Percentiles rank a stretch among this genome's conserved stretches.
Conservation (phyloP, 2,888 invertebrate genomes). For the Muschampia plurimacula region DNA sequence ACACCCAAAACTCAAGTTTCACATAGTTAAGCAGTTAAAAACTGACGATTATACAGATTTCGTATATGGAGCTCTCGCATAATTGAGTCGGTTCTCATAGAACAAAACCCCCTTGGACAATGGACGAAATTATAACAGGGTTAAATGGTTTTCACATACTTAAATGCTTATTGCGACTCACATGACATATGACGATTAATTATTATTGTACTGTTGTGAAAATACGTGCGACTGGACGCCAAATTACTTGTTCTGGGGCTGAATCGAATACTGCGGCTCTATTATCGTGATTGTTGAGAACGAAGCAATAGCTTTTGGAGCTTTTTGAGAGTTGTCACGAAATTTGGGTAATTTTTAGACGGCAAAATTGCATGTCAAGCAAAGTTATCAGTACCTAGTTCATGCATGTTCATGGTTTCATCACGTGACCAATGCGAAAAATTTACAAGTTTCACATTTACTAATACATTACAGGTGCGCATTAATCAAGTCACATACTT, state of each 20-base stretch:
- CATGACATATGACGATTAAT: constrained; percentile 82
- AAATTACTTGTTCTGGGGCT: constrained; percentile 54
- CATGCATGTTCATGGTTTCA: too few relatives aligned
- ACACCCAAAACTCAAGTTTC: constrained; percentile 76
- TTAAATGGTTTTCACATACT: constrained; percentile 81
- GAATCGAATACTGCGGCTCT: constrained; percentile 39
- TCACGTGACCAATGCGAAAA: constrained; percentile 9
- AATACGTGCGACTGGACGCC: constrained; percentile 52
- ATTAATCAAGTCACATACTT: constrained; percentile 28
- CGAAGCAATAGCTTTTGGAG: constrained; percentile 43
- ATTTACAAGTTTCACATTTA: constrained; percentile 11
- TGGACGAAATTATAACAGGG: constrained; percentile 82
- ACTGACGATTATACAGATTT: constrained; percentile 82
- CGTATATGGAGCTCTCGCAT: constrained; percentile 68
- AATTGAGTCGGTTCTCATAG: constrained; percentile 84
- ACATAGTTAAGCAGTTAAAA: constrained; percentile 84
- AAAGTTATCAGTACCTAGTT: not conserved
- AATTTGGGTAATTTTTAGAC: constrained; percentile 30
- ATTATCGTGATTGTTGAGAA: constrained; percentile 51
- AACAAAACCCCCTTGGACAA: constrained; percentile 82
- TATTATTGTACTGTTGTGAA: constrained; percentile 67
- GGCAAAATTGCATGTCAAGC: constrained; percentile 14
- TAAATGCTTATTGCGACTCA: constrained; percentile 75
- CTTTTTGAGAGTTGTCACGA: constrained; percentile 23
- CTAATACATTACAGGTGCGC: constrained; percentile 23